phyloP scores from a whole-genome alignment of 1,140 invertebrate species.

The Ceratina australensis region DNA sequence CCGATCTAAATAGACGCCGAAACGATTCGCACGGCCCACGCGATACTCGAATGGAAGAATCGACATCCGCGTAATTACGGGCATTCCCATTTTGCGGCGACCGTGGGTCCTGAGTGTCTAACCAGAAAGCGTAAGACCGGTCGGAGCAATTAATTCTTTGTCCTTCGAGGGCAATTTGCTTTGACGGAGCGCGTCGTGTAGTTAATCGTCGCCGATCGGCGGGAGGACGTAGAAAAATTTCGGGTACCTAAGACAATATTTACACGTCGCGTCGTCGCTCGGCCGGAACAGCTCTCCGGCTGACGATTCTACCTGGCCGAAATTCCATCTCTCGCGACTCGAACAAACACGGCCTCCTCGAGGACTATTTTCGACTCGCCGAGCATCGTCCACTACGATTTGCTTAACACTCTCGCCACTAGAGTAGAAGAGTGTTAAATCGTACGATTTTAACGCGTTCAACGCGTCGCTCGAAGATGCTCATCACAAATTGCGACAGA shows the following conservation, averaged over 20 bases:
- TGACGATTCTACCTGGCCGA: conserved; percentile 32
- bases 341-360: conserved; percentile 25
- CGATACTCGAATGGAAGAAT: not conserved
- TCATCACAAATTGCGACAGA: not conserved
- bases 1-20: conserved; percentile 17
- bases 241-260: conserved; percentile 39
- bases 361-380: conserved; percentile 14
- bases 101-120: too few species aligned
- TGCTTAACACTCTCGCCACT: conserved; percentile 19
- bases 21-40: not conserved
- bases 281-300: not conserved
- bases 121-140: too few species aligned
- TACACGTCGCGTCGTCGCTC: conserved; percentile 15
- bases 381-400: conserved; percentile 18
- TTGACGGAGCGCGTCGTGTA: not conserved
- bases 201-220: conserved; percentile 7
- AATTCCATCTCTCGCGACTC: conserved; percentile 22
- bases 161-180: not conserved
- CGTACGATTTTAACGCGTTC: not conserved
- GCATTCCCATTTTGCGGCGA: not conserved
- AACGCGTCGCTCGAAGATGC: not conserved
- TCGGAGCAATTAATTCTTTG: not conserved
- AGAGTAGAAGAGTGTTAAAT: conserved; percentile 10
- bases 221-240: conserved; percentile 17
- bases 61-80: not conserved